Conservation (phyloP, 2,113 vertebrate species). For the Polyodon spathula region DNA sequence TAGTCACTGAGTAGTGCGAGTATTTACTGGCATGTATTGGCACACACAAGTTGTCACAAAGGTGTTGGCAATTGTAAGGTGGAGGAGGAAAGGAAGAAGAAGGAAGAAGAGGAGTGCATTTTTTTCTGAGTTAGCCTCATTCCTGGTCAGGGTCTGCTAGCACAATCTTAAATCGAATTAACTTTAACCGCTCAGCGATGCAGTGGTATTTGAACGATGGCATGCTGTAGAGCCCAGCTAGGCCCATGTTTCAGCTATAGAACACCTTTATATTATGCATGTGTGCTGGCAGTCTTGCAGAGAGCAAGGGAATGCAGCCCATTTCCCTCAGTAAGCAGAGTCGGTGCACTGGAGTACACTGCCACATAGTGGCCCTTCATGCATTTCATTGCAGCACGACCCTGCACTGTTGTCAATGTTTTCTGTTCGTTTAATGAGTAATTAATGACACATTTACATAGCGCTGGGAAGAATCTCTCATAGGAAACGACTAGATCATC, state of each 20-base stretch:
- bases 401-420: conserved; percentile 34
- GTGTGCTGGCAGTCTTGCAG: background rate
- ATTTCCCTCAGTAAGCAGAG: background rate
- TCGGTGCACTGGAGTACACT: conserved; percentile 69
- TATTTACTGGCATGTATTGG: too few species aligned
- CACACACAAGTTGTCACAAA: too few species aligned
- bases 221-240: conserved; percentile 7
- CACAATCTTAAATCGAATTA: background rate
- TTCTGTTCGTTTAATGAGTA: conserved; percentile 58
- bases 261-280: background rate
- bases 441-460: conserved; percentile 65
- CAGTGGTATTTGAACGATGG: background rate
- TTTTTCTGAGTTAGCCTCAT: background rate
- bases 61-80: too few species aligned
- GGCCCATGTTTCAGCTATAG: conserved; percentile 4
- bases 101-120: background rate
- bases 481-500: conserved; percentile 44
- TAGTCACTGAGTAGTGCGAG: too few species aligned
- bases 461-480: conserved; percentile 39
- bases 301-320: background rate
- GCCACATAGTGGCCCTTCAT: conserved; percentile 72
- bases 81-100: too few species aligned
- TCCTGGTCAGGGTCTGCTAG: conserved; percentile 11
- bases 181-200: background rate
- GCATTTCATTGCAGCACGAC: background rate